Percentiles rank a stretch among this genome's conserved stretches.
These are phyloP conservation scores for Diacarnus erythraeanus DNA, from an alignment of 37 sponge, comb jelly and placozoan genomes.

Conservation along the genomic window DNA sequence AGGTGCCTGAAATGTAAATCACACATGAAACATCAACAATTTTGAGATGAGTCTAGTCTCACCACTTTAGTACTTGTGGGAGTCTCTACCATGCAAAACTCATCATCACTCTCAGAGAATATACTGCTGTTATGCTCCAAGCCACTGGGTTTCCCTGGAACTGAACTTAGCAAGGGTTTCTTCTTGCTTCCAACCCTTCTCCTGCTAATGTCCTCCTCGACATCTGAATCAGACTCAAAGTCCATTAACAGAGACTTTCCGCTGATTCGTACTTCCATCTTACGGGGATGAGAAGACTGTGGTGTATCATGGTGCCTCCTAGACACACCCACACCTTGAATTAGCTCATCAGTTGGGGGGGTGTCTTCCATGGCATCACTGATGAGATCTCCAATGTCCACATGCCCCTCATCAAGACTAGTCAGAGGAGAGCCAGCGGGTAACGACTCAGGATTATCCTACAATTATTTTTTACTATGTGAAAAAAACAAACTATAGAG, in stretches of 20 bases:
- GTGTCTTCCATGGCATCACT: constrained; percentile 63
- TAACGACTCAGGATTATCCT: neutral
- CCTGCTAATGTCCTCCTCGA: constrained; percentile 6
- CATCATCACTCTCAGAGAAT: constrained; percentile 58
- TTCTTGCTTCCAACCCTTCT: neutral
- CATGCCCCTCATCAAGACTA: neutral
- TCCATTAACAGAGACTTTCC: constrained; percentile 39
- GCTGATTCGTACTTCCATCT: neutral
- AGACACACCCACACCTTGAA: no score
- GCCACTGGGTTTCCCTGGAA: constrained; percentile 7
- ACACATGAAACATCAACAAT: neutral
- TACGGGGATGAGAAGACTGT: neutral
- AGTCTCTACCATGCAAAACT: constrained; percentile 52
- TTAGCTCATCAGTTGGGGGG: neutral
- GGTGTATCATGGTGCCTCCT: neutral
- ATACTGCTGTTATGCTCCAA: constrained; percentile 8
- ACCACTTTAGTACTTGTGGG: constrained; percentile 69
- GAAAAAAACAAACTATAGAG: no score
- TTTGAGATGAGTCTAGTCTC: neutral
- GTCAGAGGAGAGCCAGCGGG: neutral
- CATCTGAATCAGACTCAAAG: constrained; percentile 51
- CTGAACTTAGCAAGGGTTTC: neutral
- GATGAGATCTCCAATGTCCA: constrained; percentile 53
- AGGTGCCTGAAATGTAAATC: constrained; percentile 21
- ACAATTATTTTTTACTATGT: no score